A percentile compares a stretch with the other conserved stretches of the same genome.
Evolutionary conservation across 2,888 invertebrate genomes (phyloP).

Genomic region (Diplolepis rosae): DNA sequence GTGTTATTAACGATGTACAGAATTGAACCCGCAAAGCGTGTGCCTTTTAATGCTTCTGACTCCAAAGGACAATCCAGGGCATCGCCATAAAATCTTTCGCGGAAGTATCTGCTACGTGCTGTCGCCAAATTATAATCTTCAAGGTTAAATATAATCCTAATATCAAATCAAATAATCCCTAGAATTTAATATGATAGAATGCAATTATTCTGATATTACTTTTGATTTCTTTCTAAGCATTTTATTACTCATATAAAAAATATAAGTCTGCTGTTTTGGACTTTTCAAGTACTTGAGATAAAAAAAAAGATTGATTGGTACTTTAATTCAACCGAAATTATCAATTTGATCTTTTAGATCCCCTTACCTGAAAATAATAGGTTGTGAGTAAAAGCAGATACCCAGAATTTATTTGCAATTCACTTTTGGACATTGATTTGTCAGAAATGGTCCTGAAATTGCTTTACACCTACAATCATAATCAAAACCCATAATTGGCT

Average conservation of each 20-base stretch:
- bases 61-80: too few species aligned
- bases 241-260: too few species aligned
- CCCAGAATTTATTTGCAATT: constrained; percentile 19
- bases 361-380: background rate
- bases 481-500: background rate
- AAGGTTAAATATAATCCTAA: too few species aligned
- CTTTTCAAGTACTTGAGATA: too few species aligned
- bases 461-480: constrained; percentile 23
- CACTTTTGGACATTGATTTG: constrained; percentile 12
- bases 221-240: too few species aligned
- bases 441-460: background rate
- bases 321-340: background rate
- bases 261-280: too few species aligned
- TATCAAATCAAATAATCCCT: too few species aligned
- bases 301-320: background rate
- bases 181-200: too few species aligned
- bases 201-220: too few species aligned
- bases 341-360: constrained; percentile 9
- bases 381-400: background rate
- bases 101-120: too few species aligned
- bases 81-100: too few species aligned
- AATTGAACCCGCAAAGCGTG: background rate
- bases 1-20: background rate
- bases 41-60: background rate
- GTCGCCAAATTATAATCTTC: too few species aligned